These are phyloP conservation scores for Lordiphosa mommai DNA, from an alignment of 1,140 invertebrate species.

Conservation along the genomic window DNA sequence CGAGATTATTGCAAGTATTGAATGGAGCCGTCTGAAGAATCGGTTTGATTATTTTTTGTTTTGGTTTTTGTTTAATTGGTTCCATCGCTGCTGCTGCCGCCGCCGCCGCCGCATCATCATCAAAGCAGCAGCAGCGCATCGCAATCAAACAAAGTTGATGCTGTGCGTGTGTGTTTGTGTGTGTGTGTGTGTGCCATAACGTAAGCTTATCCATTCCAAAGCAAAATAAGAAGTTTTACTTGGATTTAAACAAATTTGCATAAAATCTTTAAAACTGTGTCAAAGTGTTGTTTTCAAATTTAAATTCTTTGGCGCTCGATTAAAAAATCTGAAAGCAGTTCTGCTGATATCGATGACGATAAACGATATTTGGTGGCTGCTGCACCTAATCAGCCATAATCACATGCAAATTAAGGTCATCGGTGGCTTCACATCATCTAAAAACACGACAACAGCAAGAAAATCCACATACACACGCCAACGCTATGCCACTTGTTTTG, in stretches of 20 bases:
- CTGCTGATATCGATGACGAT: conserved; percentile 12
- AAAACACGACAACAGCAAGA: conserved; percentile 16
- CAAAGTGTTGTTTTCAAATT: too few relatives aligned
- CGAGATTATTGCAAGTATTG: conserved; percentile 44
- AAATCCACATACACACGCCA: neutral
- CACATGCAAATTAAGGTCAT: conserved; percentile 45
- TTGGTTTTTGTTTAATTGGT: conserved; percentile 29
- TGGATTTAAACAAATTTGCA: neutral
- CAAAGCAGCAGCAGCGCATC: neutral
- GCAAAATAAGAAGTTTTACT: neutral
- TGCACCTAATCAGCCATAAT: conserved; percentile 32
- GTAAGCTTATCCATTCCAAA: neutral
- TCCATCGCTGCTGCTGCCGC: too few relatives aligned
- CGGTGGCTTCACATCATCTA: neutral
- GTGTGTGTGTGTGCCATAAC: conserved; percentile 9
- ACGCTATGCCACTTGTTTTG: neutral
- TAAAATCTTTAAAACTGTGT: neutral
- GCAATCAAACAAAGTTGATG: conserved; percentile 8
- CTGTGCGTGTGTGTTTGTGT: conserved; percentile 11
- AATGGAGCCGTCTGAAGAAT: conserved; percentile 3
- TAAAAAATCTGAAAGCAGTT: conserved; percentile 12
- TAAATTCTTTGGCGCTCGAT: conserved; percentile 13
- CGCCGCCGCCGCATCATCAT: too few relatives aligned
- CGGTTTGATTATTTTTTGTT: conserved; percentile 6
- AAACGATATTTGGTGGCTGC: conserved; percentile 24